phyloP scores from a whole-genome alignment of 2,888 invertebrate genomes.

The Diogma glabrata region DNA sequence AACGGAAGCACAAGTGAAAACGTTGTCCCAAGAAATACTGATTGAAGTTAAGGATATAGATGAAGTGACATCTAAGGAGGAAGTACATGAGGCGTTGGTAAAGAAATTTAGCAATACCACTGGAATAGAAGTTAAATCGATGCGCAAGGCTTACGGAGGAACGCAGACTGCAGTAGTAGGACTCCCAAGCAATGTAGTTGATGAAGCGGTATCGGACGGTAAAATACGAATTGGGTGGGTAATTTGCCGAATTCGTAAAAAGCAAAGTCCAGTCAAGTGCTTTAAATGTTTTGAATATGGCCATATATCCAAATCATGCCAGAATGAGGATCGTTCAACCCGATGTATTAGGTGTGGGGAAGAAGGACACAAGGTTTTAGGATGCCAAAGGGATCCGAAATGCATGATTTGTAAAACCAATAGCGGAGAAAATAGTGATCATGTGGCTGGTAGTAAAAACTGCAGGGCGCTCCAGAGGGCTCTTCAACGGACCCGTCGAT shows the following conservation, averaged over 20 bases:
- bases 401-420: too few species aligned
- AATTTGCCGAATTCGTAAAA: background rate
- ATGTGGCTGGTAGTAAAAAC: too few species aligned
- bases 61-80: background rate
- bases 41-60: background rate
- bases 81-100: background rate
- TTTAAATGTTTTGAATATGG: too few species aligned
- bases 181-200: background rate
- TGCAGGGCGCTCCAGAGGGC: too few species aligned
- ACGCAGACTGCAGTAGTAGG: background rate
- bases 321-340: background rate
- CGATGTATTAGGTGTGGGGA: background rate
- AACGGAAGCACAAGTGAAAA: background rate
- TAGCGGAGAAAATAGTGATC: too few species aligned
- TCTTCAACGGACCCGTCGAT: too few species aligned
- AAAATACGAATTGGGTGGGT: background rate
- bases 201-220: background rate
- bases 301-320: too few species aligned
- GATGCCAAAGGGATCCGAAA: too few species aligned
- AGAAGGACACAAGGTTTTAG: too few species aligned
- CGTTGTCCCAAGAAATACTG: background rate
- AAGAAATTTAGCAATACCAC: background rate
- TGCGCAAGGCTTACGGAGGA: background rate
- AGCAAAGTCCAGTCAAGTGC: background rate
- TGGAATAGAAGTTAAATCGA: background rate